These are phyloP conservation scores for Liodrosophila aerea DNA, from an alignment of 2,888 invertebrate species.

Conservation along the genomic window DNA sequence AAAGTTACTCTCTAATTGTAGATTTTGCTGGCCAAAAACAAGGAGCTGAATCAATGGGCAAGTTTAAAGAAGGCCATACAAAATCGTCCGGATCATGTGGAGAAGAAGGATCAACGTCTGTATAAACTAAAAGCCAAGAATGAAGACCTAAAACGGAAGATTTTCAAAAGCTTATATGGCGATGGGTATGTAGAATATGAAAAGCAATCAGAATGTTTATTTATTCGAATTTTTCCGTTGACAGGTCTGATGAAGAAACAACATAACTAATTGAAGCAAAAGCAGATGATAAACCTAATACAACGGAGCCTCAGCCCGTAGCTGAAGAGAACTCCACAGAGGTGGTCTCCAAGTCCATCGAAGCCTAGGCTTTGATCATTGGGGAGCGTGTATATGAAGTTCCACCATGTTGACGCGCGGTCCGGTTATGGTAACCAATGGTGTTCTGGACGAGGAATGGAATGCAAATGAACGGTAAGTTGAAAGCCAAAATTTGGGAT, in stretches of 20 bases:
- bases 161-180: slow-evolving; percentile 90
- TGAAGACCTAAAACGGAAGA: slow-evolving; percentile 88
- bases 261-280: slow-evolving; percentile 16
- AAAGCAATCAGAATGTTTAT: not conserved
- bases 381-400: too few relatives aligned
- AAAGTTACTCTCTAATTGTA: slow-evolving; percentile 83
- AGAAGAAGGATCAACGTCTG: slow-evolving; percentile 89
- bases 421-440: too few relatives aligned
- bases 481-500: too few relatives aligned
- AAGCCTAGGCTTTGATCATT: too few relatives aligned
- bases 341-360: slow-evolving; percentile 55
- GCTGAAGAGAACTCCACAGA: slow-evolving; percentile 28
- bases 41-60: slow-evolving; percentile 97
- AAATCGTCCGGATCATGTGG: slow-evolving; percentile 89
- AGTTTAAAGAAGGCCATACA: slow-evolving; percentile 94
- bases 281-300: slow-evolving; percentile 1
- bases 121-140: slow-evolving; percentile 90
- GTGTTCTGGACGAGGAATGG: too few relatives aligned
- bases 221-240: not conserved
- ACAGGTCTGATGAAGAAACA: slow-evolving; percentile 78
- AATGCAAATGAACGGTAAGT: too few relatives aligned
- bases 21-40: slow-evolving; percentile 95
- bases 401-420: too few relatives aligned
- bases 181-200: slow-evolving; percentile 58
- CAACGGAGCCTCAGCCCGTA: not conserved